phyloP scores from a whole-genome alignment of 2,888 invertebrate genomes.

The Homarus gammarus region DNA sequence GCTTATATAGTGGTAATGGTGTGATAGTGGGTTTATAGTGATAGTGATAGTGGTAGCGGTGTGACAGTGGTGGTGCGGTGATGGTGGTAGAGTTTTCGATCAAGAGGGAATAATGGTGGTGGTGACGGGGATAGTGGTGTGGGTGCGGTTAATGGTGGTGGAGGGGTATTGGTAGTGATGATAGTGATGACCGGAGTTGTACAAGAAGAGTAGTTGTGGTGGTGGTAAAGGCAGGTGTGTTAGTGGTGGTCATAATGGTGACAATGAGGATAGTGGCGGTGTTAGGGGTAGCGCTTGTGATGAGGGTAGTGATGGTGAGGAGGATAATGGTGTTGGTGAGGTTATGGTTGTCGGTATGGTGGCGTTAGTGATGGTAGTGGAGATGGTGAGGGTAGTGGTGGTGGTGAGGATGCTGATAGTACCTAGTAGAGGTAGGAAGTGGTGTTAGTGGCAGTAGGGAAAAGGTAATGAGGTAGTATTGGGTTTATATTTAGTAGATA shows the following conservation, averaged over 20 bases:
- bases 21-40: constrained; percentile 8
- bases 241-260: neutral
- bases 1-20: neutral
- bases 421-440: no score
- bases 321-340: no score
- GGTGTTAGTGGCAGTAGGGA: no score
- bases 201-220: neutral
- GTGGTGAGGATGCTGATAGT: no score
- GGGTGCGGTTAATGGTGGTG: neutral
- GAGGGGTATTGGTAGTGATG: neutral
- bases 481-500: no score
- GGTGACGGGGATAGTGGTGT: neutral
- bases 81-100: neutral
- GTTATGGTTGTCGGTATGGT: no score
- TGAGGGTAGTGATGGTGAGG: no score
- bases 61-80: neutral
- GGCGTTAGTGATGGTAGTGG: no score
- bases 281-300: neutral
- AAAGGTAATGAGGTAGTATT: no score
- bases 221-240: neutral
- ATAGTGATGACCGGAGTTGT: neutral
- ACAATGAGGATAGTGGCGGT: neutral
- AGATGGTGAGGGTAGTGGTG: no score
- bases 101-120: neutral
- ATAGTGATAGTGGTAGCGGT: constrained; percentile 13